phyloP scores from a whole-genome alignment of 2,113 vertebrate genomes.

The Cisticola juncidis region DNA sequence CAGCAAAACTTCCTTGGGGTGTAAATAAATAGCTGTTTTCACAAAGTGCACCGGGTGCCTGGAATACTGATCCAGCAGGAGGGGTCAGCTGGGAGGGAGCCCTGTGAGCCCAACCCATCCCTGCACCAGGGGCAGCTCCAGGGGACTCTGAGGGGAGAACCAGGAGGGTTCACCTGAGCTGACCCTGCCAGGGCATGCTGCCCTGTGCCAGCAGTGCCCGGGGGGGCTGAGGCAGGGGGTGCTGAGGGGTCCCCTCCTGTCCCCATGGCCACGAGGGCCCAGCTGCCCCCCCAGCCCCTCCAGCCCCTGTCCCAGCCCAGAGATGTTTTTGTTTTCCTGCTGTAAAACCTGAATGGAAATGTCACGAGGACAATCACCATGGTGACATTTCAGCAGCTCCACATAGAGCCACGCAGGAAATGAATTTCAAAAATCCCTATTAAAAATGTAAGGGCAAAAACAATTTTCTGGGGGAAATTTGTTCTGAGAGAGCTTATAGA shows the following conservation, averaged over 20 bases:
- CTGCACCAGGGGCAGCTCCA: background rate
- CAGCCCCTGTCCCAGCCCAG: background rate
- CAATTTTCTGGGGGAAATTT: conserved; percentile 30
- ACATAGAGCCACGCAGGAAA: conserved; percentile 4
- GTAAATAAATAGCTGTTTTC: conserved; percentile 17
- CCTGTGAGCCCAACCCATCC: background rate
- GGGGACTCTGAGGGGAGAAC: background rate
- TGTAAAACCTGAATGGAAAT: conserved; percentile 13
- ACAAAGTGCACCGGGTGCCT: background rate
- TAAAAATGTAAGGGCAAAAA: conserved; percentile 52
- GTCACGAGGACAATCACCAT: conserved; percentile 63
- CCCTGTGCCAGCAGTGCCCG: fast-evolving
- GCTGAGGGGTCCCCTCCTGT: fast-evolving
- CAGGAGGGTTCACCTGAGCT: fast-evolving
- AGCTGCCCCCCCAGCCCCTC: background rate
- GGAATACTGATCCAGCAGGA: background rate
- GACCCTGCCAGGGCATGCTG: fast-evolving
- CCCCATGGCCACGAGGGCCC: fast-evolving
- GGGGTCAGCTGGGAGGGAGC: background rate
- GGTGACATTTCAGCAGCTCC: conserved; percentile 56
- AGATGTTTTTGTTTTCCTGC: background rate
- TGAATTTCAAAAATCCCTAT: conserved; percentile 55
- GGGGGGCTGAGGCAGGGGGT: background rate
- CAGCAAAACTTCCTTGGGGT: background rate
- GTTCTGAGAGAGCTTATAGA: background rate